Evolutionary conservation across 2,888 invertebrate genomes (phyloP), one percentile per base, ranked within the genome.

Genomic region (Drosophila peninsularis): DNA sequence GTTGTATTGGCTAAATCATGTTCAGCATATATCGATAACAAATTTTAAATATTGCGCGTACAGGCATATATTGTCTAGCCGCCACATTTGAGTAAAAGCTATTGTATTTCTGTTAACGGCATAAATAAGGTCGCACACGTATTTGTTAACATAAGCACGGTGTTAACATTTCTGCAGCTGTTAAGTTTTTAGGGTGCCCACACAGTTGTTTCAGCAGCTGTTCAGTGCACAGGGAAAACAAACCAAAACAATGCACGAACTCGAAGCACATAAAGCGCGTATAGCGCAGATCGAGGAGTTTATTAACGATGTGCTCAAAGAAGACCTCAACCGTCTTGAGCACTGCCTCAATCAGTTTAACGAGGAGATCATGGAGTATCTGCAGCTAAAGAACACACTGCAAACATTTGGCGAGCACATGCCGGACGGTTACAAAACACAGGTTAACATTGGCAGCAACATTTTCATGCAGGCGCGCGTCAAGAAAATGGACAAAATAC

Each of bases 361-460:
- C 89, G 93, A 93, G 1, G 95, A 96, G 90, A 93, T 96, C 7
- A 93, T 95, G 5, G 97, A 97, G 88, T 95, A 95, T 71, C 91
- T 95, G 10, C 96, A 97, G 86, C 93, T 97, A 47, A 95, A 95
- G 90, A 95, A 95, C 62, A 94, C 95, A 0, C 94, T 97, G 24
- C 94, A 95, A 90, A 94, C 95, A 0, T 92, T 96, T 5, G 93
- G 93, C 37, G 92, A 93, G 4, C 89, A 93, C 0, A 93, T 94
- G 50, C 93, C 94, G 6, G 92, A 93, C 69, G 94, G 94, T 32
- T 93, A 95, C 54, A 95, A 95, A 84, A 95, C 95, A 0, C 94
- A 95, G 92, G 94, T 97, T 30, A 96, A 97, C 90, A 92, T 98
- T 34, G 97, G 97, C n/a, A 95, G 96, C 80, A 96, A 96, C 90